Evolutionary conservation across 2,797 vertebrate genomes (phyloP).

Genomic region (Sarcoramphus papa): DNA sequence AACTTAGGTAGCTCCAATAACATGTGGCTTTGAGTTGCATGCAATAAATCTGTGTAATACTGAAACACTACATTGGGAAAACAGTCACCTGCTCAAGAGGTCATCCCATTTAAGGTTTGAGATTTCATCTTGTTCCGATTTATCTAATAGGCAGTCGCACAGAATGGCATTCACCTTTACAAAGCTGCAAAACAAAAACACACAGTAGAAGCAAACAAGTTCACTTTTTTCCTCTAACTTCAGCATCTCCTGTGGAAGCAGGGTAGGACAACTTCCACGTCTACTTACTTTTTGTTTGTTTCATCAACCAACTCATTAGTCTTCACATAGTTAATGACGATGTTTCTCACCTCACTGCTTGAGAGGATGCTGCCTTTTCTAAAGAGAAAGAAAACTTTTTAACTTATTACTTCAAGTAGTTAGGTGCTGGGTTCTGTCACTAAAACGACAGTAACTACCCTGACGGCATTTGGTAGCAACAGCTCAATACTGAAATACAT

Average conservation of each 20-base stretch:
- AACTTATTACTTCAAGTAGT: not conserved
- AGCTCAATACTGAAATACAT: not conserved
- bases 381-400: not conserved
- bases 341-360: slow-evolving; percentile 81
- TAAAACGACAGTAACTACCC: not conserved
- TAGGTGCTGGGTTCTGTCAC: not conserved
- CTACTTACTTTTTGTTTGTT: slow-evolving; percentile 89
- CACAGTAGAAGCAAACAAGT: not conserved
- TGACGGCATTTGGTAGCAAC: not conserved
- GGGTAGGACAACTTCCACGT: not conserved
- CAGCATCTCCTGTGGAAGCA: not conserved
- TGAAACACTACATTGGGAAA: not conserved
- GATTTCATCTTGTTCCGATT: slow-evolving; percentile 86
- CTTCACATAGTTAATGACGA: slow-evolving; percentile 89
- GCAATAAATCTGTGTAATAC: not conserved
- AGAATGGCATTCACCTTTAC: slow-evolving; percentile 85
- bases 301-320: slow-evolving; percentile 86
- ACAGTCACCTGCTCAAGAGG: slow-evolving; percentile 86
- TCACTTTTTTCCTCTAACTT: not conserved
- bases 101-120: slow-evolving; percentile 88
- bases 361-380: slow-evolving; percentile 88
- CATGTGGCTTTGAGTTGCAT: not conserved
- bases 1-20: not conserved
- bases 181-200: slow-evolving; percentile 73
- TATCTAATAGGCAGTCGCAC: slow-evolving; percentile 92